Evolutionary conservation across 2,797 vertebrate genomes (phyloP).

Genomic region (Gambelia wislizenii): DNA sequence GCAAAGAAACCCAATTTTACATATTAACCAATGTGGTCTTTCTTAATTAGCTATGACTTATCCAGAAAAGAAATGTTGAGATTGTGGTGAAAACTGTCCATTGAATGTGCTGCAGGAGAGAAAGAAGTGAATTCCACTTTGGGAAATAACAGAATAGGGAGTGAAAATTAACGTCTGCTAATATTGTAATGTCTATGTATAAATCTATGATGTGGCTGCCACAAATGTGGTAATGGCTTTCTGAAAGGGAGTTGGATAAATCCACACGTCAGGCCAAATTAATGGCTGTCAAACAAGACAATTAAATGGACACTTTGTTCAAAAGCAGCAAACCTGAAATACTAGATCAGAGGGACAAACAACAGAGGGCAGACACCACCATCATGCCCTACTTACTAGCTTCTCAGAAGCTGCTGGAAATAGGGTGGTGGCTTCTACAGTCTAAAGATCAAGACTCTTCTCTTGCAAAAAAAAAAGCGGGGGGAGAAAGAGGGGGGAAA

Average conservation of each 20-base stretch:
- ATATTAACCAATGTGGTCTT: background rate
- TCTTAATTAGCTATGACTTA: background rate
- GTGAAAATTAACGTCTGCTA: background rate
- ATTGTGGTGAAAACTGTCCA: background rate
- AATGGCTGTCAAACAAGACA: background rate
- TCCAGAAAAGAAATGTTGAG: background rate
- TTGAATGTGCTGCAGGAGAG: background rate
- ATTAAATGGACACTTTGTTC: background rate
- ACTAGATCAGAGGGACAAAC: background rate
- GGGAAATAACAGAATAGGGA: background rate
- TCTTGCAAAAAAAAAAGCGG: background rate
- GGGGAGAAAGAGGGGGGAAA: no score
- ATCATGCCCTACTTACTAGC: background rate
- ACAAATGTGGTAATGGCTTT: background rate
- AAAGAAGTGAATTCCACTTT: background rate
- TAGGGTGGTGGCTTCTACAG: background rate
- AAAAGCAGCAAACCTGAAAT: background rate
- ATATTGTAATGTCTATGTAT: background rate
- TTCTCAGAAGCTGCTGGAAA: background rate
- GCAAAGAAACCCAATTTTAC: background rate
- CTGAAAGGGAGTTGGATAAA: background rate
- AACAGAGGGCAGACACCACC: background rate
- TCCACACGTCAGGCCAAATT: background rate
- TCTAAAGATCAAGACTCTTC: background rate
- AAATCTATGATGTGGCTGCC: background rate